phyloP scores from a whole-genome alignment of 2,113 vertebrate genomes.

The Lampris megalopsis region DNA sequence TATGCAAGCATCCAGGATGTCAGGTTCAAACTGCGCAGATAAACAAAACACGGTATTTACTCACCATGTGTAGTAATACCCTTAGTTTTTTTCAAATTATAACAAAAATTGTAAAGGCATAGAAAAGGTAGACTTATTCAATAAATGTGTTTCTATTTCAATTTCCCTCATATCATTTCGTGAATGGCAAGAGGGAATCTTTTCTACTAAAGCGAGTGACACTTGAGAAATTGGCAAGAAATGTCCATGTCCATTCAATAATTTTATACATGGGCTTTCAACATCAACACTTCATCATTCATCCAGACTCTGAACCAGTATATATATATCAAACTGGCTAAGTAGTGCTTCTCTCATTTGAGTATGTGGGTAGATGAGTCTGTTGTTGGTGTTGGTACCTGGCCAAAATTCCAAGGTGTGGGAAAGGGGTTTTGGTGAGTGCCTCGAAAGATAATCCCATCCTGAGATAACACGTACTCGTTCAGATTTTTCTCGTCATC shows the following conservation, averaged over 20 bases:
- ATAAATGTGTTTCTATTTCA: background rate
- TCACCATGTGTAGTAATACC: background rate
- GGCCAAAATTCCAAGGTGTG: slow-evolving; percentile 91
- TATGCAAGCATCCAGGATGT: slow-evolving; percentile 88
- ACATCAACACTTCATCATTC: no score
- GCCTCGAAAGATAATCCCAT: slow-evolving; percentile 91
- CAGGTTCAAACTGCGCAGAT: slow-evolving; percentile 87
- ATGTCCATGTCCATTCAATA: no score
- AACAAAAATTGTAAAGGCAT: background rate
- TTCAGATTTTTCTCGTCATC: slow-evolving; percentile 74
- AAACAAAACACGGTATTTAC: background rate
- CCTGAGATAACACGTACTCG: slow-evolving; percentile 90
- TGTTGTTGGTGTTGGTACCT: slow-evolving; percentile 85
- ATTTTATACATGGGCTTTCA: no score
- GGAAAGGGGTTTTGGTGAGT: slow-evolving; percentile 69
- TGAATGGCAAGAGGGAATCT: no score
- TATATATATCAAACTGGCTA: background rate
- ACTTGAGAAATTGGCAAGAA: no score
- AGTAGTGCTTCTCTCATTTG: background rate
- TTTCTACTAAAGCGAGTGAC: no score
- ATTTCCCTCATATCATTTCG: no score
- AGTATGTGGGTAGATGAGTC: slow-evolving; percentile 5
- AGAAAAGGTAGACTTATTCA: background rate
- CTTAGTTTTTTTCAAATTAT: background rate
- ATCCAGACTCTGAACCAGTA: no score